Evolutionary conservation across 2,888 invertebrate genomes (phyloP).

Genomic region (Rhyacophila evoluta): DNA sequence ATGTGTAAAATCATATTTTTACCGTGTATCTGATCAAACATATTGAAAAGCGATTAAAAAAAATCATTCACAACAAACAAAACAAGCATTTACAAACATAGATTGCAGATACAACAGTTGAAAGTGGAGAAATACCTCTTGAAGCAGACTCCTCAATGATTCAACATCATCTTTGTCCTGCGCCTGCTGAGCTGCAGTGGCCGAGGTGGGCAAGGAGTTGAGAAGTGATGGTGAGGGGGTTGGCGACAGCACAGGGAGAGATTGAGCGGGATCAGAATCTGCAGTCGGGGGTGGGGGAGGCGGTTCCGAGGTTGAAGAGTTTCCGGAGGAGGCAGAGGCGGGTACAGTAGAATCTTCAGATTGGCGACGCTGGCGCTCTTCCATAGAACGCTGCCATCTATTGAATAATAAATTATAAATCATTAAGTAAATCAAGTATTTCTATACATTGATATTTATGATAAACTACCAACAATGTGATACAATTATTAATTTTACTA

Average conservation of each 20-base stretch:
- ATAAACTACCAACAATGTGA: no score
- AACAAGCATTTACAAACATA: constrained; percentile 7
- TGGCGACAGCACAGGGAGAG: constrained; percentile 57
- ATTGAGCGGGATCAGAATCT: constrained; percentile 70
- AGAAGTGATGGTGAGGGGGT: constrained; percentile 66
- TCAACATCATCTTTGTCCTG: constrained; percentile 74
- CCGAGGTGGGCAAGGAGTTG: constrained; percentile 63
- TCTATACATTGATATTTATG: no score
- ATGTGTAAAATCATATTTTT: no score
- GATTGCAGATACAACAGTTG: not conserved
- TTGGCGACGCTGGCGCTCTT: constrained; percentile 52
- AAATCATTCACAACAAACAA: not conserved
- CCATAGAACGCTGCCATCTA: constrained; percentile 51
- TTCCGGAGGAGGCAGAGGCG: constrained; percentile 44
- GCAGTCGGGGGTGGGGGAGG: constrained; percentile 64
- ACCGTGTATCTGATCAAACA: not conserved
- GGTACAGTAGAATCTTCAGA: constrained; percentile 52
- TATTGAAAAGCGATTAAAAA: no score
- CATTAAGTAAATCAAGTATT: no score
- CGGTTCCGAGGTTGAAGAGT: constrained; percentile 48
- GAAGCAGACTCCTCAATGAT: constrained; percentile 79
- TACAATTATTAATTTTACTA: no score
- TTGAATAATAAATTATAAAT: no score
- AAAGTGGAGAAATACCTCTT: constrained; percentile 75
- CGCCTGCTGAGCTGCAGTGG: constrained; percentile 58